Base-by-base conservation (phyloP, 1,140 invertebrate species). In the Hyles vespertilio region DNA sequence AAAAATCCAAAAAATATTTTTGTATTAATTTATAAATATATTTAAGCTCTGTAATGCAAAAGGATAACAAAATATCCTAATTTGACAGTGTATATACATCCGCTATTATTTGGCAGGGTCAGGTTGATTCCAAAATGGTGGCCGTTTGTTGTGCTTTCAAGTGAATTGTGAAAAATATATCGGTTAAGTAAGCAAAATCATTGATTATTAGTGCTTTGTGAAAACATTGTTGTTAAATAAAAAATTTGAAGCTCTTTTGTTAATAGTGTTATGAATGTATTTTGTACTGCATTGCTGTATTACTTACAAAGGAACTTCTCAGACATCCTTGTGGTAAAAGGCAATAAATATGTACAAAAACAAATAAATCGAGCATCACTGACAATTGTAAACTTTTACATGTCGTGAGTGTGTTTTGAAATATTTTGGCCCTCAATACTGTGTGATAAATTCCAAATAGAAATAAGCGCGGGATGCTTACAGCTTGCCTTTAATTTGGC, bases 111-210 rank as follows among this genome's bases (percentile, higher is more conserved):
- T 77, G 72, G 63, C 61, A 79, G 68, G 47, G 63, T 64, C 71
- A 76, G 69, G 79, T 79, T 81, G 75, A 81, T 79, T 86, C 84
- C 89, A 90, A 90, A 85, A 90, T 90, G 89, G 89, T 88, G 81
- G 81, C 71, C 84, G 84, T 89, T 90, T 90, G 89, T 90, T 90
- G 87, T 90, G 87, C 87, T 89, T 89, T 77, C 65, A 72, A 76
- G 72, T 82, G 72, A 82, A 71, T 78, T 81, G 71, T 77, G 67
- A 68, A 77, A 40, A 40, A 40, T 40, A 40, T 40, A 40, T 61
- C 40, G 49, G 58, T 36, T 58, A 63, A 46, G 66, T 69, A 61
- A 73, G 65, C 67, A 58, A 56, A 61, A 7, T 54, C 56, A 54
- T 44, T 8, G 12, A 54, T 44, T 43, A 22, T 5, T 40, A 40